Conservation (phyloP, 2,888 invertebrate species). For the Tyria jacobaeae region DNA sequence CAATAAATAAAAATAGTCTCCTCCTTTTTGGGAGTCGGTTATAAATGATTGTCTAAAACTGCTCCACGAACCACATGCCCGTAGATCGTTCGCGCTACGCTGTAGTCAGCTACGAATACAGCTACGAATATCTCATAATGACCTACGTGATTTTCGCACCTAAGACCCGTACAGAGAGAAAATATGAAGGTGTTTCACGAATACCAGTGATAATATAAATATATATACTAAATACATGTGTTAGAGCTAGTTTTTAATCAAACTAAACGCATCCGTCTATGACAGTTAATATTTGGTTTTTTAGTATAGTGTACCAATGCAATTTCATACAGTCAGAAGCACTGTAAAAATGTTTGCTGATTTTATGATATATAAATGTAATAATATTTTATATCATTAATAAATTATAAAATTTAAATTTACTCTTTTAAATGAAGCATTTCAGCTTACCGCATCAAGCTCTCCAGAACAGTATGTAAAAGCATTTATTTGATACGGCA, state of each 20-base stretch:
- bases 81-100: neutral
- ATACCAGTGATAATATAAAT: neutral
- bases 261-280: neutral
- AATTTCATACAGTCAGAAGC: neutral
- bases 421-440: slow-evolving; percentile 19
- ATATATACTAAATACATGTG: neutral
- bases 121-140: neutral
- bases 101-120: neutral
- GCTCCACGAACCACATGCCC: neutral
- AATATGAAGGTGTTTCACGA: neutral
- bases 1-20: too few species aligned
- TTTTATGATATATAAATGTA: neutral
- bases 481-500: slow-evolving; percentile 45
- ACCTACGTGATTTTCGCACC: neutral
- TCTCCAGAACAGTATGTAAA: slow-evolving; percentile 35
- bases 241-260: too few species aligned
- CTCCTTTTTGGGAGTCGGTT: neutral
- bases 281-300: too few species aligned
- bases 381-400: too few species aligned
- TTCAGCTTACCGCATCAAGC: slow-evolving; percentile 25
- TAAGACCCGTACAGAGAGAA: neutral
- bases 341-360: neutral
- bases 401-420: slow-evolving; percentile 9
- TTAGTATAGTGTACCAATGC: neutral
- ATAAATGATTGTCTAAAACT: neutral